Conservation (phyloP, 2,888 invertebrate genomes). For the Boloria selene region DNA sequence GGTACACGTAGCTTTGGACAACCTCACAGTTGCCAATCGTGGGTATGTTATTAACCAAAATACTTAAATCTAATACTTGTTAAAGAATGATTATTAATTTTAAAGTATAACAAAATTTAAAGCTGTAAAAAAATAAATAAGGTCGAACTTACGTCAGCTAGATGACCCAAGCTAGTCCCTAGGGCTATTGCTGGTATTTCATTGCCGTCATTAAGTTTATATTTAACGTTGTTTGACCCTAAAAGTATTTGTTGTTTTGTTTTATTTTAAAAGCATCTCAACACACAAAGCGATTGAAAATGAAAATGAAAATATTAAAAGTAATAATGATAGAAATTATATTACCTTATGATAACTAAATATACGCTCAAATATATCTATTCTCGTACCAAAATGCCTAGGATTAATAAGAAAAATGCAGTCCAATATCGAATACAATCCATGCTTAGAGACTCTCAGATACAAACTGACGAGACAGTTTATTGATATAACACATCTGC, state of each 20-base stretch:
- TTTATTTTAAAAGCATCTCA: not conserved
- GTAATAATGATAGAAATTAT: not conserved
- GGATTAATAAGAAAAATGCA: not conserved
- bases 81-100: not conserved
- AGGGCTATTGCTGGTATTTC: constrained; percentile 66
- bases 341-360: too few species aligned
- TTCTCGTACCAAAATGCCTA: too few species aligned
- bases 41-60: too few species aligned
- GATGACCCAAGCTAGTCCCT: constrained; percentile 70
- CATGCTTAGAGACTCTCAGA: not conserved
- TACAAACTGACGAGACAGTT: not conserved
- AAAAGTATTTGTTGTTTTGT: not conserved
- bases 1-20: too few species aligned
- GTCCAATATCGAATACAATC: not conserved
- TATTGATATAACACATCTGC: not conserved
- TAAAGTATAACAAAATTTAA: not conserved
- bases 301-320: too few species aligned
- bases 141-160: constrained; percentile 62
- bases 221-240: constrained; percentile 40
- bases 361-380: too few species aligned
- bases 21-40: too few species aligned
- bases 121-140: not conserved
- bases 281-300: not conserved
- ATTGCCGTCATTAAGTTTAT: constrained; percentile 63
- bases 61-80: too few species aligned